phyloP scores from a whole-genome alignment of 2,797 vertebrate species.

The Bradypus variegatus region DNA sequence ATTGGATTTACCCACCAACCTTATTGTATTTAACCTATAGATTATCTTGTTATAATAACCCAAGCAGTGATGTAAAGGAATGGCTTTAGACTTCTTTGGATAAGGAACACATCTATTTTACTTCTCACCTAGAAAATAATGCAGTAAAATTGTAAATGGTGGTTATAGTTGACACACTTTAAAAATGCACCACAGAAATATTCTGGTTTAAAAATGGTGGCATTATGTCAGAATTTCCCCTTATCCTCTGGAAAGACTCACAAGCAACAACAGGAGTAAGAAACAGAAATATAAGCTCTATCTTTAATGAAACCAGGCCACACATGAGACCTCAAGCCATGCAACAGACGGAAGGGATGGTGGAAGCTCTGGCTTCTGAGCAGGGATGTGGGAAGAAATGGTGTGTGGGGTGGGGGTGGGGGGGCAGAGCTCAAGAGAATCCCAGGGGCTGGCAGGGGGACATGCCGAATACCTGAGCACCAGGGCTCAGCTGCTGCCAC shows the following conservation, averaged over 20 bases:
- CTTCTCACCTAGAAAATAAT: not conserved
- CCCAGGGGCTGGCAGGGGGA: too few species aligned
- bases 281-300: not conserved
- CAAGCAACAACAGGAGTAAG: too few species aligned
- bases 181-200: not conserved
- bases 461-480: too few species aligned
- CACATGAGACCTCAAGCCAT: accelerated
- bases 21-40: not conserved
- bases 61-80: not conserved
- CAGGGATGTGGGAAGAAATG: not conserved
- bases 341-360: accelerated
- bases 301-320: accelerated
- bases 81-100: not conserved
- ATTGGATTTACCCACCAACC: not conserved
- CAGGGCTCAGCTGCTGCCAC: too few species aligned
- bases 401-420: too few species aligned
- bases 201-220: accelerated
- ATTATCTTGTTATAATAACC: not conserved
- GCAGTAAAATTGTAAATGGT: too few species aligned
- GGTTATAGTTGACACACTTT: too few species aligned
- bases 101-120: not conserved
- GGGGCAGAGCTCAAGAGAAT: too few species aligned
- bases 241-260: too few species aligned
- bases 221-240: too few species aligned
- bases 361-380: accelerated